Evolutionary conservation across 2,797 vertebrate species (phyloP), one percentile per base, ranked within the genome.

Genomic region (Propithecus perrieri): DNA sequence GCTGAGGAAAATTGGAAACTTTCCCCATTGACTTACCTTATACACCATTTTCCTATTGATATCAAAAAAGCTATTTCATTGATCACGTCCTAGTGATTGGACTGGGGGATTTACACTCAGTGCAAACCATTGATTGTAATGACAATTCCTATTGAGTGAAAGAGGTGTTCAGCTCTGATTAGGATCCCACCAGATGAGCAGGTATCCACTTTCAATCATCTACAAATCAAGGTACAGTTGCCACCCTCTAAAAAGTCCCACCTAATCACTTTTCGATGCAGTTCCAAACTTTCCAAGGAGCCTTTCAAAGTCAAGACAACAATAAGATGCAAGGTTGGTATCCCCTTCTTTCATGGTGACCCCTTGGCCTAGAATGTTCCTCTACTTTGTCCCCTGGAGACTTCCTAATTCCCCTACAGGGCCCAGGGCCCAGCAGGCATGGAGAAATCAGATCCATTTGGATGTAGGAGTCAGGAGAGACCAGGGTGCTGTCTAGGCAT

Each of bases 81-180:
- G 94, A 98, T 98, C 95, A 78, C 71, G 93, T 78, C 74, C 72
- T 71, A 26, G 5, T 79, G 89, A 80, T 61, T 57, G 28, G 20
- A 83, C 79, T 80, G 20, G 26, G 53, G 86, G 89, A 94, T 98
- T 92, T 92, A 30, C 22, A 94, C 97, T 96, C 89, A 79, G 93
- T 69, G 91, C 69, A 72, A 94, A 55, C 61, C 97, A 94, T 94
- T 94, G 96, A 96, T 94, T 90, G 89, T 81, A 97, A 97, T 61
- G 89, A 85, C 81, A 75, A 96, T 98, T 97, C 94, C 97, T 90
- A 97, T 43, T 83, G 96, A 94, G 86, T 96, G 69, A 59, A 72
- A 96, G 83, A 96, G 26, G n/a, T 43, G 84, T 76, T 94, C 50
- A 50, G 8, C 86, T 75, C 81, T 95, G 84, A 97, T 87, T 98